Evolutionary conservation across 2,888 invertebrate genomes (phyloP).

Genomic region (Drosophila fungiperda): DNA sequence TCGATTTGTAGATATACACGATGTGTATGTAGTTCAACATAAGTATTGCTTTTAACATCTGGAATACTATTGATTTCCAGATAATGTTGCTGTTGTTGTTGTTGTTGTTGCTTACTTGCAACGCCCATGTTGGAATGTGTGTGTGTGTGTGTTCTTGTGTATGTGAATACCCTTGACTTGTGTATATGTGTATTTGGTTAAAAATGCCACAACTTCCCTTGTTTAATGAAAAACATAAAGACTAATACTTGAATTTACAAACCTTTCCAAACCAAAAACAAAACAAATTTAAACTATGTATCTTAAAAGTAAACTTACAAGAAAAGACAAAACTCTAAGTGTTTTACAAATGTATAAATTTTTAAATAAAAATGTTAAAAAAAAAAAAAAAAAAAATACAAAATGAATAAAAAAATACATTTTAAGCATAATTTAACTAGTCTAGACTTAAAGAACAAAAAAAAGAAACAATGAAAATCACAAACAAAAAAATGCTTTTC

Average conservation of each 20-base stretch:
- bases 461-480: slow-evolving; percentile 18
- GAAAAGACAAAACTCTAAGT: slow-evolving; percentile 58
- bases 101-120: slow-evolving; percentile 8
- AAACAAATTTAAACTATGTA: slow-evolving; percentile 35
- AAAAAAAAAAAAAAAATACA: slow-evolving; percentile 15
- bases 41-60: slow-evolving; percentile 1
- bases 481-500: slow-evolving; percentile 39
- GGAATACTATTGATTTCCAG: not conserved
- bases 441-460: slow-evolving; percentile 34
- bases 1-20: slow-evolving; percentile 3
- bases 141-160: not conserved
- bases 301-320: slow-evolving; percentile 42
- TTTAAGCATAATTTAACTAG: slow-evolving; percentile 65
- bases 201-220: slow-evolving; percentile 60
- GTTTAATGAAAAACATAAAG: slow-evolving; percentile 76
- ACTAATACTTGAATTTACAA: slow-evolving; percentile 79
- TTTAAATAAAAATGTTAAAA: slow-evolving; percentile 17
- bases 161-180: slow-evolving; percentile 31
- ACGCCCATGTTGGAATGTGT: not conserved
- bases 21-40: not conserved
- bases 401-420: slow-evolving; percentile 25
- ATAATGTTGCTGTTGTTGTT: slow-evolving; percentile 1
- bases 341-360: slow-evolving; percentile 71
- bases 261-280: slow-evolving; percentile 53
- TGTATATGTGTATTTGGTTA: slow-evolving; percentile 35